Evolutionary conservation across 2,113 vertebrate species (phyloP).

Genomic region (Coturnix japonica): DNA sequence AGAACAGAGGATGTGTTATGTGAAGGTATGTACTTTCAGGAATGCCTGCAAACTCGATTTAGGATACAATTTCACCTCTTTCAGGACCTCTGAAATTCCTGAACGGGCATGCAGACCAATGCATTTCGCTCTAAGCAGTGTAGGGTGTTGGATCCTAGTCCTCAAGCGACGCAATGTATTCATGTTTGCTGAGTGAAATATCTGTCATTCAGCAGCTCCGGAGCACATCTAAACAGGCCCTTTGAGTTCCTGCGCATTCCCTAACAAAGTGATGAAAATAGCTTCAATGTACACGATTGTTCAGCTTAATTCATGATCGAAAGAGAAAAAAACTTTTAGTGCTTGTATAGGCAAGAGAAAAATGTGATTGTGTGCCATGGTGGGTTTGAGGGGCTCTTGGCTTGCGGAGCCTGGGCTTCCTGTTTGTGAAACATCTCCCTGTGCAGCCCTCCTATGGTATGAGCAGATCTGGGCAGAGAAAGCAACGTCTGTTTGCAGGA

Average conservation of each 20-base stretch:
- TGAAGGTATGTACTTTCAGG: not conserved
- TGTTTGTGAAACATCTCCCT: conserved; percentile 8
- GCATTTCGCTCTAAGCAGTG: not conserved
- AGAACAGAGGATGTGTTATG: not conserved
- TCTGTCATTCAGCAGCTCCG: conserved; percentile 32
- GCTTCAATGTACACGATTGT: conserved; percentile 23
- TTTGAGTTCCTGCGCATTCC: not conserved
- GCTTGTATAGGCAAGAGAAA: not conserved
- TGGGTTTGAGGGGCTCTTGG: not conserved
- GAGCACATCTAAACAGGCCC: conserved; percentile 30
- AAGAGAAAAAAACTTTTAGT: not conserved
- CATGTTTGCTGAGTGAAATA: conserved; percentile 26
- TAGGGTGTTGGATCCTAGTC: not conserved
- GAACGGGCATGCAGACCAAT: not conserved
- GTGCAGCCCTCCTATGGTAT: not conserved
- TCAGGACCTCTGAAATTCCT: not conserved
- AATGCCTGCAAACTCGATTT: not conserved
- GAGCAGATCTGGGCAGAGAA: not conserved
- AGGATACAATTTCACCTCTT: not conserved
- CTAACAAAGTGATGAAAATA: conserved; percentile 31
- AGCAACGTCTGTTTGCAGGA: not conserved
- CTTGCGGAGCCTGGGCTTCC: not conserved
- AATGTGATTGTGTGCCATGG: not conserved
- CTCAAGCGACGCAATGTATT: not conserved
- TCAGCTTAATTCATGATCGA: not conserved